phyloP scores from a whole-genome alignment of 2,797 vertebrate genomes.

The Enteromius trimaculatus region DNA sequence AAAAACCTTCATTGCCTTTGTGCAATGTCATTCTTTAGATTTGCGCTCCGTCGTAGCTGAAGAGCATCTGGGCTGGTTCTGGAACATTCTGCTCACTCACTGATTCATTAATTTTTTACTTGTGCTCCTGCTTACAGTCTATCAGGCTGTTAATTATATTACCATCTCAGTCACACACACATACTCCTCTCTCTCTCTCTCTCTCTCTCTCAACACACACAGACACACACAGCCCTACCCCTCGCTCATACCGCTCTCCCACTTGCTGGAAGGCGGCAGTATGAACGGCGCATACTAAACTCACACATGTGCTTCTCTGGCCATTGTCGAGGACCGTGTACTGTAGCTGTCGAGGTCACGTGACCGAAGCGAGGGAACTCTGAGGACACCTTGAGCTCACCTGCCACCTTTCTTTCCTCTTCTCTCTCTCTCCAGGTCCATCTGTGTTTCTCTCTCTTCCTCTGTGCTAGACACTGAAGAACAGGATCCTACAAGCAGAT shows the following conservation, averaged over 20 bases:
- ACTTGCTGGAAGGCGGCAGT: constrained; percentile 46
- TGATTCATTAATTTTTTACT: background rate
- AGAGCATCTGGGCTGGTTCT: constrained; percentile 25
- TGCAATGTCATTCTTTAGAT: constrained; percentile 3
- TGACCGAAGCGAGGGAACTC: constrained; percentile 33
- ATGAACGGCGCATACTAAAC: constrained; percentile 6
- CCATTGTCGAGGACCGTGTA: background rate
- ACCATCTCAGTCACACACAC: constrained; percentile 29
- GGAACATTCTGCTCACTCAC: constrained; percentile 45
- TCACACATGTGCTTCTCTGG: constrained; percentile 34
- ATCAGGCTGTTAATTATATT: constrained; percentile 35
- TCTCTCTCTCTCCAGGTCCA: constrained; percentile 32
- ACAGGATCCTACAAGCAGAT: constrained; percentile 45
- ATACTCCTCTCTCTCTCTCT: constrained; percentile 22
- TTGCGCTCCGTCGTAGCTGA: background rate
- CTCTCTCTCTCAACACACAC: background rate
- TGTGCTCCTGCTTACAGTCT: constrained; percentile 22
- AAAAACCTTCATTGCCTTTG: background rate
- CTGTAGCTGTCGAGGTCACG: constrained; percentile 1
- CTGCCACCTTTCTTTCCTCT: constrained; percentile 48
- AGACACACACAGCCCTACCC: constrained; percentile 58
- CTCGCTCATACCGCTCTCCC: constrained; percentile 28
- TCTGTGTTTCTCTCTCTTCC: constrained; percentile 31
- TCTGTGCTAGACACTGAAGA: constrained; percentile 30
- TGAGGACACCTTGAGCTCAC: constrained; percentile 52